Percentiles rank a stretch among this genome's conserved stretches.
Evolutionary conservation across 2,113 vertebrate genomes (phyloP).

Genomic region (Otocyon megalotis): DNA sequence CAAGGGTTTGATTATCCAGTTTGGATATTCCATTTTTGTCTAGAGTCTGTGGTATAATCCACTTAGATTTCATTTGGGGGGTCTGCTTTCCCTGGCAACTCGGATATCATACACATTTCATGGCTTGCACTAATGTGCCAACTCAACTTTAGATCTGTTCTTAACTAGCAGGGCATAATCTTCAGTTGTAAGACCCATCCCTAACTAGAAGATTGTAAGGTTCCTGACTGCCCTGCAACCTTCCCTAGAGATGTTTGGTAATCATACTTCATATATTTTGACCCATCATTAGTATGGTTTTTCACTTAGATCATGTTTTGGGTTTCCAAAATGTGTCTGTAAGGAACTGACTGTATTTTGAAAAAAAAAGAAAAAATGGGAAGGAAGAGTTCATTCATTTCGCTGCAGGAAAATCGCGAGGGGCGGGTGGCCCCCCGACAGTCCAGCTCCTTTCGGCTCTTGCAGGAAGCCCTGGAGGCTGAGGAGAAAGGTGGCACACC

Average conservation of each 20-base stretch:
- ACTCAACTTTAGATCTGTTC: background rate
- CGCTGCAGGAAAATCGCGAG: slow-evolving; percentile 95
- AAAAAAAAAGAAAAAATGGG: background rate
- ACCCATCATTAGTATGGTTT: background rate
- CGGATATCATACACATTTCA: background rate
- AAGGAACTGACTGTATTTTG: background rate
- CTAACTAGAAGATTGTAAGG: background rate
- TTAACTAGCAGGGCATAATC: background rate
- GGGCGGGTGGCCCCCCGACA: slow-evolving; percentile 91
- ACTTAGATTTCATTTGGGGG: background rate
- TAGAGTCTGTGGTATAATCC: background rate
- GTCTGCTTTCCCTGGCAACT: background rate
- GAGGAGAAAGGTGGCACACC: slow-evolving; percentile 91
- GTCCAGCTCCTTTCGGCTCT: slow-evolving; percentile 95
- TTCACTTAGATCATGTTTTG: background rate
- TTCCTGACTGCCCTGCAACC: background rate
- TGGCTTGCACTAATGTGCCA: background rate
- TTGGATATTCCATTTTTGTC: background rate
- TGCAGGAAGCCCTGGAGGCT: slow-evolving; percentile 95
- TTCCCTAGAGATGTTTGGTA: background rate
- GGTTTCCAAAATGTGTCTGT: background rate
- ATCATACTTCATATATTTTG: background rate
- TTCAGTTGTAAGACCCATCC: background rate
- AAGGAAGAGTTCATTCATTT: background rate
- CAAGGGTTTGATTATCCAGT: background rate